Percentiles rank a stretch among this genome's conserved stretches.
phyloP scores from a whole-genome alignment of 2,113 vertebrate species.

The Micromys minutus region DNA sequence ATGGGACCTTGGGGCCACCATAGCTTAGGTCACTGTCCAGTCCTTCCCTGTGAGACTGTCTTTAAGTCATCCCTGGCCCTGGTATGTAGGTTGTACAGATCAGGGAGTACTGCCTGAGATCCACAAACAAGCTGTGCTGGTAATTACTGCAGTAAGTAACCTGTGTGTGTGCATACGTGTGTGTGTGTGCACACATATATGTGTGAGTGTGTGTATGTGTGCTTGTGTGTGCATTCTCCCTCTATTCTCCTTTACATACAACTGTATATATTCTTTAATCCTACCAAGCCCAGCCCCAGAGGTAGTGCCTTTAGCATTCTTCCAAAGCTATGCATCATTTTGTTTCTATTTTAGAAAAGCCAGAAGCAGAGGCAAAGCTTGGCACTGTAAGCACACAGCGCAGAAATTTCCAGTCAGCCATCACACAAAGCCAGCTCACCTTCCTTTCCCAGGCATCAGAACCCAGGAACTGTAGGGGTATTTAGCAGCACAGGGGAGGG shows the following conservation, averaged over 20 bases:
- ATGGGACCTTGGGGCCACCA: background rate
- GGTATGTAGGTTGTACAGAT: background rate
- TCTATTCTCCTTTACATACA: background rate
- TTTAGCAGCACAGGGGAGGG: background rate
- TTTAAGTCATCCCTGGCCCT: background rate
- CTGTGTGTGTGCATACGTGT: background rate
- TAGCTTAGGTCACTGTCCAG: background rate
- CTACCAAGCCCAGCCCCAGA: background rate
- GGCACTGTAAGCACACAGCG: background rate
- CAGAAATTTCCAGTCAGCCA: background rate
- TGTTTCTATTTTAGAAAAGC: background rate
- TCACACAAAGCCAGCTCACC: conserved; percentile 41
- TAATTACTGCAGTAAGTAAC: background rate
- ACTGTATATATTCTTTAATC: background rate
- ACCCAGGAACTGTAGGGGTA: conserved; percentile 33
- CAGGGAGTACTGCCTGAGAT: background rate
- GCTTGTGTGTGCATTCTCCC: background rate
- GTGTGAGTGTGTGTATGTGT: no score
- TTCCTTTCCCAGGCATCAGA: conserved; percentile 44
- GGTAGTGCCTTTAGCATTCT: background rate
- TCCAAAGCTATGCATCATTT: background rate
- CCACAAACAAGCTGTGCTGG: background rate
- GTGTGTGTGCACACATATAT: no score
- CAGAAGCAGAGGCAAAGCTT: background rate
- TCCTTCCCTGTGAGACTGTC: background rate